A percentile compares a stretch with the other conserved stretches of the same genome.
phyloP scores from a whole-genome alignment of 2,888 invertebrate genomes.

The Dynastes maya region DNA sequence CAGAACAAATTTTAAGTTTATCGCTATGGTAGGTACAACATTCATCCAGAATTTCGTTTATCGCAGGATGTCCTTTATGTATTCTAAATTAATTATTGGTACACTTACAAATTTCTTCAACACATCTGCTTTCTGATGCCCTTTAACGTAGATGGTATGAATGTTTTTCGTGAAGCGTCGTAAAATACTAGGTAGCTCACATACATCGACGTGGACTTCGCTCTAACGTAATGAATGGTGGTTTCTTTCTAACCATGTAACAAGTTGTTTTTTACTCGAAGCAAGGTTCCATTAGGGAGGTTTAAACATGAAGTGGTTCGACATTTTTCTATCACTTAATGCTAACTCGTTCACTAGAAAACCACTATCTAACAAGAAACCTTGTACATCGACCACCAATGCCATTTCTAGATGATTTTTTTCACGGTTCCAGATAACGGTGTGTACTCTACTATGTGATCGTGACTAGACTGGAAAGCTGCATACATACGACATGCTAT shows the following conservation, averaged over 20 bases:
- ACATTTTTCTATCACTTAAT: not conserved
- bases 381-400: slow-evolving; percentile 2
- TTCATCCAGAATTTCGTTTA: not conserved
- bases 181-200: too few species aligned
- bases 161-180: too few species aligned
- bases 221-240: not conserved
- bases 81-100: not conserved
- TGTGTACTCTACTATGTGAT: slow-evolving; percentile 27
- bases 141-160: slow-evolving; percentile 1
- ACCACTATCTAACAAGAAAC: not conserved
- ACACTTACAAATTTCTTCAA: not conserved
- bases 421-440: slow-evolving; percentile 9
- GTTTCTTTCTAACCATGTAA: not conserved
- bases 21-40: not conserved
- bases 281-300: not conserved
- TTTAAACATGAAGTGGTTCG: not conserved
- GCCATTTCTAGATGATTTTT: not conserved
- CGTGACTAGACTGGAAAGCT: too few species aligned
- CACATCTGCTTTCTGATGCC: slow-evolving; percentile 6
- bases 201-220: not conserved
- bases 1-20: too few species aligned
- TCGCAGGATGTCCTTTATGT: not conserved
- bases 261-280: not conserved
- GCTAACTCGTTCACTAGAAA: not conserved
- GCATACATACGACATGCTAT: too few species aligned